A percentile compares a stretch with the other conserved stretches of the same genome.
These are phyloP conservation scores for Turnix velox DNA, from an alignment of 2,113 vertebrate genomes.

Conservation along the genomic window DNA sequence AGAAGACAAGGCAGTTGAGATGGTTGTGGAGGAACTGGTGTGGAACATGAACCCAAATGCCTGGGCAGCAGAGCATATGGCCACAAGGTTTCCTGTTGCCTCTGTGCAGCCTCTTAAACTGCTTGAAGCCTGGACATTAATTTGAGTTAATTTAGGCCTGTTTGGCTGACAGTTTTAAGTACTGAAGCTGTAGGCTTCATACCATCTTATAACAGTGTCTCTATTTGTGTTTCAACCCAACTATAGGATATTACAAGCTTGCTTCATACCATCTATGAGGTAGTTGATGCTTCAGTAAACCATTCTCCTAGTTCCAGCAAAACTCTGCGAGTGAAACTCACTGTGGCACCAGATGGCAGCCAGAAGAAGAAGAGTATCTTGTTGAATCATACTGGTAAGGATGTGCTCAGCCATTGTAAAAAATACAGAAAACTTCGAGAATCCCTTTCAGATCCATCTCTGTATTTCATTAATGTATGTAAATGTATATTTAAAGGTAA, in stretches of 20 bases:
- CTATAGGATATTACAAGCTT: constrained; percentile 96
- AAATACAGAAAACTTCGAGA: accelerated
- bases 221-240: constrained; percentile 28
- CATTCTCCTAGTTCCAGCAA: constrained; percentile 95
- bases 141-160: not conserved
- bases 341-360: constrained; percentile 90
- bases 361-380: constrained; percentile 85
- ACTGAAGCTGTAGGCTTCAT: not conserved
- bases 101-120: not conserved
- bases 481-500: not conserved
- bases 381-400: constrained; percentile 81
- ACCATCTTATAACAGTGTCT: not conserved
- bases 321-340: constrained; percentile 93
- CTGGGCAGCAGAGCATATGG: not conserved
- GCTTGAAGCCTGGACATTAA: not conserved
- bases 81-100: not conserved
- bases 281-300: constrained; percentile 95
- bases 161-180: not conserved
- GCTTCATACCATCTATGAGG: constrained; percentile 97
- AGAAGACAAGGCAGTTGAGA: not conserved
- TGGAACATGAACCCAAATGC: not conserved
- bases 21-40: accelerated
- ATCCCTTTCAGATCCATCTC: not conserved
- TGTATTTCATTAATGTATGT: not conserved
- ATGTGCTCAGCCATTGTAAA: not conserved